Evolutionary conservation across 2,797 vertebrate species (phyloP).

Genomic region (Centropyge bicolor): DNA sequence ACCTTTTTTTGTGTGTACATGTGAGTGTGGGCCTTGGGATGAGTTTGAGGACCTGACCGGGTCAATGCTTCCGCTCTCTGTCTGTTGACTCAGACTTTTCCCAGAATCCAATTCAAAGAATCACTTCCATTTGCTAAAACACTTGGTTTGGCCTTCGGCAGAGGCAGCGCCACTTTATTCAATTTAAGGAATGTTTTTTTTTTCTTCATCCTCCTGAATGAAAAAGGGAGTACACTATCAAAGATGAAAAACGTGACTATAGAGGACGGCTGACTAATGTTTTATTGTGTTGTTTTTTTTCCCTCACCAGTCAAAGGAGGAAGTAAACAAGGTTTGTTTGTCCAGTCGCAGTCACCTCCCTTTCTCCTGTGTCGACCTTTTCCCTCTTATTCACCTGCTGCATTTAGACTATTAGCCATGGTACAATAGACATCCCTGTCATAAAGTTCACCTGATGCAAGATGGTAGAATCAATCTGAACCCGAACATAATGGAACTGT

Average conservation of each 20-base stretch:
- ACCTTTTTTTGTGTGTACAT: too few relatives aligned
- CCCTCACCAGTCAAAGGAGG: constrained; percentile 72
- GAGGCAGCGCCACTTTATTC: not conserved
- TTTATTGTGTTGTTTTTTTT: constrained; percentile 20
- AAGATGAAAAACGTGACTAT: not conserved
- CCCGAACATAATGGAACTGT: too few relatives aligned
- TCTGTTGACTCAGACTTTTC: constrained; percentile 26
- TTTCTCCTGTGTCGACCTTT: constrained; percentile 12
- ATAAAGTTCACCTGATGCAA: not conserved
- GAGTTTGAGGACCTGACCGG: not conserved
- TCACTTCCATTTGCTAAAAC: not conserved
- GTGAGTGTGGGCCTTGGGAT: too few relatives aligned
- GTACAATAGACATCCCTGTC: not conserved
- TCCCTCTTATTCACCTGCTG: not conserved
- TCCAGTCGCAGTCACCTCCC: not conserved
- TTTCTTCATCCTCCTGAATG: not conserved
- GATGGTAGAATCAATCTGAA: not conserved
- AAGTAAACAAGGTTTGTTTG: constrained; percentile 79
- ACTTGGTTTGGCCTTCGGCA: not conserved
- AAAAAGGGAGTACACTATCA: not conserved
- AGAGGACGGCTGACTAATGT: not conserved
- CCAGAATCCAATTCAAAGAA: constrained; percentile 33
- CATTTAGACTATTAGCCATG: not conserved
- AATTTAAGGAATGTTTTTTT: not conserved
- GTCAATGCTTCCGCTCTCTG: not conserved